phyloP scores from a whole-genome alignment of 2,797 vertebrate species.

The Chelmon rostratus region DNA sequence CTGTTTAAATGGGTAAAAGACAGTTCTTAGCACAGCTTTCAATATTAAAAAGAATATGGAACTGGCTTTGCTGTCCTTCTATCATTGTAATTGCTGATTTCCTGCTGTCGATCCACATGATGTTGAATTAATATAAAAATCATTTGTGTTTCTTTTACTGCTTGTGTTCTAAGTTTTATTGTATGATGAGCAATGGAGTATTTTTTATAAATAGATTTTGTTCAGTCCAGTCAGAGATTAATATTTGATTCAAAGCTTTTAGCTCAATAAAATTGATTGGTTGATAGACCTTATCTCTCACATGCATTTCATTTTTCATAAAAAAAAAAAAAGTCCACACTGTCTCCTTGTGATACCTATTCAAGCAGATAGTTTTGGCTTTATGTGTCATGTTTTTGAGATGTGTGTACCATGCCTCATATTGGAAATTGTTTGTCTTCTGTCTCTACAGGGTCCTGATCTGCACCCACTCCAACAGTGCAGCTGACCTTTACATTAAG shows the following conservation, averaged over 20 bases:
- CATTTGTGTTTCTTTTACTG: not conserved
- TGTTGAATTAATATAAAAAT: not conserved
- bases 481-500: constrained; percentile 99
- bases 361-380: not conserved
- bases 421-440: constrained; percentile 33
- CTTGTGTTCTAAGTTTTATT: not conserved
- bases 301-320: not conserved
- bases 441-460: constrained; percentile 93
- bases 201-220: not conserved
- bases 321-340: not conserved
- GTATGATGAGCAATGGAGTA: not conserved
- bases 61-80: not conserved
- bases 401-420: not conserved
- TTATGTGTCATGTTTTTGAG: not conserved
- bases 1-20: not conserved
- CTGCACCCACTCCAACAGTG: constrained; percentile 99
- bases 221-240: not conserved
- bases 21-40: constrained; percentile 8
- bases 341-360: not conserved
- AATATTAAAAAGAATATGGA: not conserved
- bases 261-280: not conserved
- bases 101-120: not conserved
- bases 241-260: not conserved
- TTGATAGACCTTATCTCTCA: not conserved
- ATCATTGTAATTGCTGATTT: not conserved